Evolutionary conservation across 2,113 vertebrate species (phyloP).

Genomic region (Gila orcuttii): DNA sequence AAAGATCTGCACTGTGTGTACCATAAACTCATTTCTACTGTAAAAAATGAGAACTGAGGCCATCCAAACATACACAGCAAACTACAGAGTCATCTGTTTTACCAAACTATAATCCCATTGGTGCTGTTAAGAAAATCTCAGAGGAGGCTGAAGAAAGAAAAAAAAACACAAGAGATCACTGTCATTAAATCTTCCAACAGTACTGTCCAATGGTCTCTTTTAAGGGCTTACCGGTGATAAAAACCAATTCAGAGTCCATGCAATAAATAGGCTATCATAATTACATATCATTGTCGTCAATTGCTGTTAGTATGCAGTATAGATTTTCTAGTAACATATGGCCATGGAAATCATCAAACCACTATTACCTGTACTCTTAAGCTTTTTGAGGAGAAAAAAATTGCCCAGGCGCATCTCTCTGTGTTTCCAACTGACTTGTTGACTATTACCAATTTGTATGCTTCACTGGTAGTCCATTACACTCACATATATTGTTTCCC

Average conservation of each 20-base stretch:
- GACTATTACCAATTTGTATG: constrained; percentile 52
- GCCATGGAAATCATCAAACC: constrained; percentile 51
- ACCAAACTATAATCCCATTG: constrained; percentile 60
- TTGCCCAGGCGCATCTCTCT: constrained; percentile 44
- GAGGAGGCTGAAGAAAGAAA: constrained; percentile 12
- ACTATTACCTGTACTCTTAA: constrained; percentile 48
- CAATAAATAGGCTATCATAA: constrained; percentile 18
- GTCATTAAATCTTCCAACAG: neutral
- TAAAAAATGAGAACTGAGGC: constrained; percentile 33
- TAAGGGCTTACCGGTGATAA: neutral
- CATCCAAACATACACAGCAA: constrained; percentile 52
- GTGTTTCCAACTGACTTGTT: constrained; percentile 56
- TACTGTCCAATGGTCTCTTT: neutral
- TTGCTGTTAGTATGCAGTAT: constrained; percentile 60
- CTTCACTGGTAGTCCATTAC: constrained; percentile 15
- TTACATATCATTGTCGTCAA: constrained; percentile 43
- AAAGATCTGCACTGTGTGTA: constrained; percentile 49
- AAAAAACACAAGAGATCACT: neutral
- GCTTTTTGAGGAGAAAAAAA: constrained; percentile 31
- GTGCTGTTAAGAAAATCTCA: constrained; percentile 39
- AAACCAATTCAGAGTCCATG: neutral
- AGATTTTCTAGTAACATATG: constrained; percentile 52
- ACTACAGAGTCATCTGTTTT: constrained; percentile 62
- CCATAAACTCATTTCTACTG: constrained; percentile 51
- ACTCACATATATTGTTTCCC: neutral